Base-by-base conservation (phyloP, 2,797 vertebrate genomes). In the Artibeus lituratus region DNA sequence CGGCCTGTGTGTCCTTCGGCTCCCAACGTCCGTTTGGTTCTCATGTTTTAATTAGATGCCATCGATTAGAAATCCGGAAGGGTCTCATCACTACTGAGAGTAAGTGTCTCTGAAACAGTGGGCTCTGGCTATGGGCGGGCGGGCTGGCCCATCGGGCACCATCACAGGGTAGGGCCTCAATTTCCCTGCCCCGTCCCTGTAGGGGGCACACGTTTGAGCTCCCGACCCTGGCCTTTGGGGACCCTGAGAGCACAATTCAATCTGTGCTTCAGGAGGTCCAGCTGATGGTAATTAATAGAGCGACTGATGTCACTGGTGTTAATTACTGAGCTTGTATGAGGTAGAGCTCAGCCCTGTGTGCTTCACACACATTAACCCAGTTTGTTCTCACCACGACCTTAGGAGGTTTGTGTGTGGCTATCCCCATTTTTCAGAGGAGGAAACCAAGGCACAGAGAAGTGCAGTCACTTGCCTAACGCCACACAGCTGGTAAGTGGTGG, bases 281-380 rank as follows among this genome's bases (percentile, higher is more conserved):
- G 26, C 32, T 9, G 59, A 6, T 18, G 24, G 5, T 0, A 0
- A 26, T 3, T 1, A 10, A 32, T 12, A 1, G n/a, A 42, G 37
- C 1, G 1, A n/a, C 59, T 1, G 12, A 15, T 1, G 26, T 24
- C 1, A 0, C 35, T 0, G 0, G 2, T 0, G 59, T n/a, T 47
- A 0, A 1, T 73, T 16, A 14, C n/a, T 1, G 18, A 57, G 37
- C 24, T 55, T 57, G 24, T 15, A 42, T 1, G 0, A 22, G 39
- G 2, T 1, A 11, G 29, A 32, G 22, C 14, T n/a, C 44, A 1
- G 35, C 29, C 15, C 32, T 12, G 6, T 0, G 29, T 5, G 32
- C 10, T 67, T 59, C 3, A 35, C 14, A 6, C 11, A 2, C 22
- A 1, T 21, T 15, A 16, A 44, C 87, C 44, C 22, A 0, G 22